Percentiles rank a stretch among this genome's conserved stretches.
phyloP scores from a whole-genome alignment of 2,888 invertebrate species.

The Ichneumoninae sp. region DNA sequence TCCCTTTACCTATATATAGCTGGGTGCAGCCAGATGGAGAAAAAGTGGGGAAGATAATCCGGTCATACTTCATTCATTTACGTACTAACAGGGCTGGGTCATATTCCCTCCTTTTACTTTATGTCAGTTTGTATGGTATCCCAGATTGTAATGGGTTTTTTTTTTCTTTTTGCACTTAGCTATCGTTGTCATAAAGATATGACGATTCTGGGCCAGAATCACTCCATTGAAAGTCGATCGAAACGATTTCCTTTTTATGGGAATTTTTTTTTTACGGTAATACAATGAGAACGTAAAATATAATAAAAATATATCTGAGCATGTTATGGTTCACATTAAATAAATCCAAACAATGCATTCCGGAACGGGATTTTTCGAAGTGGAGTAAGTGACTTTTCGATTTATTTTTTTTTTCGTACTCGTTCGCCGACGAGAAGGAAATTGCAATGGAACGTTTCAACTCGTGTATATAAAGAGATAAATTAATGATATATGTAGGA shows the following conservation, averaged over 20 bases:
- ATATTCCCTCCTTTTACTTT: too few species aligned
- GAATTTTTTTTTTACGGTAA: background rate
- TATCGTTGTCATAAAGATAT: too few species aligned
- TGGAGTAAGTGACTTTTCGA: background rate
- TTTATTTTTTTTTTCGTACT: background rate
- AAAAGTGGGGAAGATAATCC: too few species aligned
- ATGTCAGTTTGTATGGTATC: too few species aligned
- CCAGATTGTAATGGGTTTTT: too few species aligned
- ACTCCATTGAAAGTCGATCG: background rate
- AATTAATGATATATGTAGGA: conserved; percentile 41
- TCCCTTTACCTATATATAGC: too few species aligned
- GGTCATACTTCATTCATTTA: too few species aligned
- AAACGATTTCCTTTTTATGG: background rate
- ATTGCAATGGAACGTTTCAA: conserved; percentile 2
- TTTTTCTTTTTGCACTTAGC: too few species aligned
- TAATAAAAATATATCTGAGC: background rate
- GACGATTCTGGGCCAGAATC: too few species aligned
- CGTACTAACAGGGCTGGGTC: too few species aligned
- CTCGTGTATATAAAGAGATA: conserved; percentile 15
- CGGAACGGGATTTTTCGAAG: background rate
- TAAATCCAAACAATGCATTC: background rate
- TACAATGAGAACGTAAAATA: background rate
- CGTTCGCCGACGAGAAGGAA: background rate
- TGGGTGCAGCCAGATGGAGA: too few species aligned
- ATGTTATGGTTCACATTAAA: background rate